Evolutionary conservation across 2,888 invertebrate species (phyloP).

Genomic region (Drosophila paracracens): DNA sequence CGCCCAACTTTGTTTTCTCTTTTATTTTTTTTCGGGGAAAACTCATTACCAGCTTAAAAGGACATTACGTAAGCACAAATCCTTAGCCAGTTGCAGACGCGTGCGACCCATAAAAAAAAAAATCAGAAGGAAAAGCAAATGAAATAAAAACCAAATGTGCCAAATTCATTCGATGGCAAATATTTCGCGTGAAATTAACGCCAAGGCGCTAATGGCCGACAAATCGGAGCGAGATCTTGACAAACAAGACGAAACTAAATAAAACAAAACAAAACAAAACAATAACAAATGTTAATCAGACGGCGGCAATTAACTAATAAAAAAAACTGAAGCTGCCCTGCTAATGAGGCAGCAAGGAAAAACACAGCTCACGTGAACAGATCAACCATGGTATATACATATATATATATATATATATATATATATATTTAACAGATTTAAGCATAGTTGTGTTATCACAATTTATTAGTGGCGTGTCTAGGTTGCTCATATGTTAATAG

Average conservation of each 20-base stretch:
- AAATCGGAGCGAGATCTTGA: constrained; percentile 21
- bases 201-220: constrained; percentile 41
- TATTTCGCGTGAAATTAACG: constrained; percentile 54
- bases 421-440: not conserved
- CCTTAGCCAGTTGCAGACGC: constrained; percentile 30
- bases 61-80: constrained; percentile 49
- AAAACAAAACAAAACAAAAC: constrained; percentile 2
- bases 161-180: constrained; percentile 37
- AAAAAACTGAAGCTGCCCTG: constrained; percentile 30
- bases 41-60: constrained; percentile 41
- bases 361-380: constrained; percentile 18
- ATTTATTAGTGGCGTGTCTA: not conserved
- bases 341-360: constrained; percentile 47
- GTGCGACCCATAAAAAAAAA: constrained; percentile 44
- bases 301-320: constrained; percentile 36
- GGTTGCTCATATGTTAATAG: not conserved
- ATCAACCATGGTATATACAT: not conserved
- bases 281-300: constrained; percentile 22
- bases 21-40: not conserved
- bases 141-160: constrained; percentile 23
- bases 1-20: constrained; percentile 1
- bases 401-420: not conserved
- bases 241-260: constrained; percentile 9
- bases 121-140: not conserved
- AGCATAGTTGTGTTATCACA: not conserved